Percentiles rank a stretch among this genome's conserved stretches.
Conservation (phyloP, 2,888 invertebrate species). For the Drosophila affinis region DNA sequence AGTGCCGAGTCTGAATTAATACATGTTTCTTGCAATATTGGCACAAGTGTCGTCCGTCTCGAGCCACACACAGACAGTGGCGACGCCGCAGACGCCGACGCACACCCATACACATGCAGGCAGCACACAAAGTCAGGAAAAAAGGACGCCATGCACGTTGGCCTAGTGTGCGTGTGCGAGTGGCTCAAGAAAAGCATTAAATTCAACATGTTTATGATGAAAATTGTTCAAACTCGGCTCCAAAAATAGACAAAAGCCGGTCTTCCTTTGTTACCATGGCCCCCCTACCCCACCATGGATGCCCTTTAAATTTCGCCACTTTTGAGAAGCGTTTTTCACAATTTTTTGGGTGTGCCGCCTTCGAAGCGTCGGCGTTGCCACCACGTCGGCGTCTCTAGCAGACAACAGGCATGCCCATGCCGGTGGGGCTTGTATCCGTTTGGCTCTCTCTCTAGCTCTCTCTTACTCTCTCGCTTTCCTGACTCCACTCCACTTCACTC, state of each 20-base stretch:
- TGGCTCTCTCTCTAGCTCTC: slow-evolving; percentile 40
- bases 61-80: slow-evolving; percentile 4
- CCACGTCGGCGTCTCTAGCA: slow-evolving; percentile 74
- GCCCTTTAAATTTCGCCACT: slow-evolving; percentile 32
- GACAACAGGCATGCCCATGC: slow-evolving; percentile 28
- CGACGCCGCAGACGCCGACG: slow-evolving; percentile 31
- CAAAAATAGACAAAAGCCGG: neutral
- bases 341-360: slow-evolving; percentile 81
- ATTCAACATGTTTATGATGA: slow-evolving; percentile 7
- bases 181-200: slow-evolving; percentile 7
- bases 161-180: slow-evolving; percentile 42
- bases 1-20: slow-evolving; percentile 1
- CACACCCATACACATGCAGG: slow-evolving; percentile 35
- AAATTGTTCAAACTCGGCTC: neutral
- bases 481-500: neutral
- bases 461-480: slow-evolving; percentile 44
- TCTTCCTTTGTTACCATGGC: slow-evolving; percentile 12
- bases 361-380: slow-evolving; percentile 79
- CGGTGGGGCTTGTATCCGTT: slow-evolving; percentile 75
- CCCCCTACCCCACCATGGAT: neutral
- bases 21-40: slow-evolving; percentile 15
- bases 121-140: slow-evolving; percentile 46
- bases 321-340: slow-evolving; percentile 59
- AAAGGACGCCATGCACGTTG: slow-evolving; percentile 70
- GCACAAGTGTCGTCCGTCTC: slow-evolving; percentile 35